A percentile compares a stretch with the other conserved stretches of the same genome.
Conservation (phyloP, 2,888 invertebrate genomes). For the Trissolcus brochymenae region DNA sequence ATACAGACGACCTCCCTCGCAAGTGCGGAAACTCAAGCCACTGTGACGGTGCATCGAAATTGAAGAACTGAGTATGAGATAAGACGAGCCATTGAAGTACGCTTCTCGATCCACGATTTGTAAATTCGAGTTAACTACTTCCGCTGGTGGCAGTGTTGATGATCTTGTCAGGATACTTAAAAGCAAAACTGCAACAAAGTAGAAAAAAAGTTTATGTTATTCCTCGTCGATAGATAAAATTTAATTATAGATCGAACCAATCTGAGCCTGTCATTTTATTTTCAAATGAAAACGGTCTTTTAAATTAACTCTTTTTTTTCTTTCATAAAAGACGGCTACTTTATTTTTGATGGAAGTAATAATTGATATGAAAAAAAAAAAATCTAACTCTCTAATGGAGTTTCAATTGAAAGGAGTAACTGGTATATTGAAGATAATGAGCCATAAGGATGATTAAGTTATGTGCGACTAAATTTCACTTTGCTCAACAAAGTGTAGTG, state of each 20-base stretch:
- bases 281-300: too few species aligned
- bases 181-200: conserved; percentile 27
- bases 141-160: conserved; percentile 30
- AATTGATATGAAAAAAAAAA: too few species aligned
- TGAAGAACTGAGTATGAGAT: conserved; percentile 84
- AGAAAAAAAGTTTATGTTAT: too few species aligned
- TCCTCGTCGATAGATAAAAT: too few species aligned
- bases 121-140: conserved; percentile 22
- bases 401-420: too few species aligned
- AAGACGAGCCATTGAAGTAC: conserved; percentile 89
- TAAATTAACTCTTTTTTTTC: too few species aligned
- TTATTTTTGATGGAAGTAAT: too few species aligned
- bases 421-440: neutral
- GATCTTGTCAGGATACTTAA: conserved; percentile 27
- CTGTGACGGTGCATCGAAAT: conserved; percentile 88
- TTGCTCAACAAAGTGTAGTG: conserved; percentile 7
- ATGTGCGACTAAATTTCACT: conserved; percentile 16
- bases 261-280: too few species aligned
- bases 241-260: too few species aligned
- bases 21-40: conserved; percentile 89
- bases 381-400: too few species aligned
- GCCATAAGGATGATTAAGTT: neutral
- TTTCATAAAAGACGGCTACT: too few species aligned
- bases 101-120: conserved; percentile 81
- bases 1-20: conserved; percentile 78